Percentiles rank a stretch among this genome's conserved stretches.
Conservation (phyloP, 2,797 vertebrate species). For the Pteronotus mesoamericanus region DNA sequence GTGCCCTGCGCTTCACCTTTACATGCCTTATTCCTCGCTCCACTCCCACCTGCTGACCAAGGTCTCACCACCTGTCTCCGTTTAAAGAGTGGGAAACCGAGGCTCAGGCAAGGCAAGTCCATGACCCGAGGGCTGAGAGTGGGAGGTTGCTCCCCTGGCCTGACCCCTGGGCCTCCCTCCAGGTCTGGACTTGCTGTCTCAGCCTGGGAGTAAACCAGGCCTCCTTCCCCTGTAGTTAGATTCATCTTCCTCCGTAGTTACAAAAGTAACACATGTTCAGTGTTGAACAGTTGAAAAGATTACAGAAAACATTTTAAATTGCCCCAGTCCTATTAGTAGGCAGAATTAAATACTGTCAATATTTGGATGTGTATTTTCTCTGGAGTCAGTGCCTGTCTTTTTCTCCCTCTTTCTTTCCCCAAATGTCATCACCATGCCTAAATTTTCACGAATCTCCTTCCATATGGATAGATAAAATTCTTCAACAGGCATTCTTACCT, state of each 20-base stretch:
- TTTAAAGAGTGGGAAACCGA: not conserved
- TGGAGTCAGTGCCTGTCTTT: not conserved
- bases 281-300: not conserved
- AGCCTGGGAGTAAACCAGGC: too few relatives aligned
- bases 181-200: not conserved
- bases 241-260: not conserved
- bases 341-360: not conserved
- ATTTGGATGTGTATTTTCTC: not conserved
- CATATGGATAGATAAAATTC: fast-evolving
- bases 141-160: not conserved
- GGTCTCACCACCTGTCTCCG: fast-evolving
- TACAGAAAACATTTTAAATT: not conserved
- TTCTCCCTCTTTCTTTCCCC: not conserved
- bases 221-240: fast-evolving
- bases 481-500: not conserved
- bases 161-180: not conserved
- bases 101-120: not conserved
- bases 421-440: not conserved
- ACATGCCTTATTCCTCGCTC: fast-evolving
- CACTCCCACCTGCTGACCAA: not conserved
- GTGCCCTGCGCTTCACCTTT: fast-evolving
- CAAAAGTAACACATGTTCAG: not conserved
- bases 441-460: not conserved
- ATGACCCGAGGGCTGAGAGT: not conserved
- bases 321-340: too few relatives aligned